Base-by-base conservation (phyloP, 2,888 invertebrate species). In the Nesidiocoris tenuis region DNA sequence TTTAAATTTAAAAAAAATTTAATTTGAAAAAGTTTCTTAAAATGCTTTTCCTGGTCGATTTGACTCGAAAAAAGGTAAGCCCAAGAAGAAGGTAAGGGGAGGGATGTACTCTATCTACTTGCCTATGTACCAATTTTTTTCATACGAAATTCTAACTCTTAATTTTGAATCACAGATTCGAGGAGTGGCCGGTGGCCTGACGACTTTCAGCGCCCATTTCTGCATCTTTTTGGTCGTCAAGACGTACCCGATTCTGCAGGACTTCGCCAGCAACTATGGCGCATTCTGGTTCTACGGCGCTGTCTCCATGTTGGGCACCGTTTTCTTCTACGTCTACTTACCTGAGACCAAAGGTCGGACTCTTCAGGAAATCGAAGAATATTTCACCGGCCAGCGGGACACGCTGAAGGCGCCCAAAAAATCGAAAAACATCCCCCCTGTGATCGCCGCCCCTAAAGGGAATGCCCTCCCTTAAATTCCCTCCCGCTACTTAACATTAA, bases 281-380 rank as follows among this genome's bases (percentile, higher is more conserved):
- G 86, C 88, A 1, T 90, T 89, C 81, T 85, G 87, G 5, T 81
- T 89, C 0, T 90, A 90, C 77, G 90, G 90, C 0, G 81, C 82
- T 63, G 87, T 90, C 81, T 89, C 90, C 5, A 77, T 84, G 82
- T 1, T 84, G 85, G 88, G 88, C 21, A 85, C 87, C 0, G 81
- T 87, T 67, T 90, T 88, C 84, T 89, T 90, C 84, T 90, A 89
- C 80, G 82, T 87, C 77, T 89, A 84, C 81, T 83, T 90, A 5
- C 90, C 90, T 1, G 90, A 90, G 81, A 90, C 90, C 0, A 90
- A 90, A 83, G 89, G 89, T n/a, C 87, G 85, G 80, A 85, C 88
- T 1, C 83, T 90, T 0, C 90, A 90, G 82, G 90, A 90, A 82
- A 90, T 90, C 75, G 90, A 90, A 83, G 90, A 90, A 80, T 90